These are phyloP conservation scores for Myotis brandtii DNA, from an alignment of 2,113 vertebrate species.

Conservation along the genomic window DNA sequence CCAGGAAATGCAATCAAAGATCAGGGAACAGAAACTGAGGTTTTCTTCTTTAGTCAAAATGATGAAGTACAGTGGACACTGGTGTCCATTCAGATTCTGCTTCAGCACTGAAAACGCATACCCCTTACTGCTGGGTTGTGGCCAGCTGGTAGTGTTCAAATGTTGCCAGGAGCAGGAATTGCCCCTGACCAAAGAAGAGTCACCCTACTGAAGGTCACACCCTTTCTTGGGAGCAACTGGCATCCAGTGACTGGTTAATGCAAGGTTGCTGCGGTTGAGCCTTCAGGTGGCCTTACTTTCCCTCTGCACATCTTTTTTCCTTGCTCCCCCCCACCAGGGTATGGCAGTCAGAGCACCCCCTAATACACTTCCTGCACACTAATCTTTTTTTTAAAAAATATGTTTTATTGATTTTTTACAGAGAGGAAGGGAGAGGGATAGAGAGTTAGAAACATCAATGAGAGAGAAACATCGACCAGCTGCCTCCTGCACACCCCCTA, in stretches of 20 bases:
- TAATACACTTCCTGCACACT: neutral
- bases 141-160: neutral
- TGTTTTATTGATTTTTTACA: too few species aligned
- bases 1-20: neutral
- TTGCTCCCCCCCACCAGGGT: neutral
- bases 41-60: neutral
- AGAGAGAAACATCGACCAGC: too few species aligned
- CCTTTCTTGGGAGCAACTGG: neutral
- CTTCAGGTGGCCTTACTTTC: neutral
- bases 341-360: neutral
- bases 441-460: too few species aligned
- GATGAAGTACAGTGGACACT: neutral
- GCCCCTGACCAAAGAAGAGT: neutral
- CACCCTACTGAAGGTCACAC: neutral
- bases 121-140: neutral
- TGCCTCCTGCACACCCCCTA: too few species aligned
- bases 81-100: neutral
- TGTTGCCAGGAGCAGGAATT: neutral
- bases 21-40: neutral
- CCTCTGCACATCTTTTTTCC: neutral
- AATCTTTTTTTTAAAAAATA: too few species aligned
- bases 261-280: accelerated
- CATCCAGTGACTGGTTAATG: neutral
- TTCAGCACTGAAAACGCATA: neutral
- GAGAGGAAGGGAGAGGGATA: too few species aligned